A percentile compares a stretch with the other conserved stretches of the same genome.
phyloP scores from a whole-genome alignment of 2,797 vertebrate species.

The Diceros bicornis region DNA sequence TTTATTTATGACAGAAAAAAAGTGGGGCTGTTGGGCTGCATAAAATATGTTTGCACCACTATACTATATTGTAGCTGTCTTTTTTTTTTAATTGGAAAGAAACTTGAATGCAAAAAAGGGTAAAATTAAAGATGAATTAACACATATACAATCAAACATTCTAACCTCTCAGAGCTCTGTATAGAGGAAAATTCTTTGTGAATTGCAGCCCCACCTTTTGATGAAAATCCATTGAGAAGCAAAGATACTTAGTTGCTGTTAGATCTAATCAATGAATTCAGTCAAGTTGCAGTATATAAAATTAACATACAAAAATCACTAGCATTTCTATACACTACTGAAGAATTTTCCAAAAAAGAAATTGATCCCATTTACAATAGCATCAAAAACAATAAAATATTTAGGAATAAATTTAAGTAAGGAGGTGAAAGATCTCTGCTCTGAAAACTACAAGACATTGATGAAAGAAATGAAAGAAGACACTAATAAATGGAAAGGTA shows the following conservation, averaged over 20 bases:
- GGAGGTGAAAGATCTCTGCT: too few species aligned
- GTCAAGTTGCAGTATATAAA: too few species aligned
- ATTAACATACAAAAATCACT: too few species aligned
- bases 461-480: too few species aligned
- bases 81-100: not conserved
- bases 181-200: not conserved
- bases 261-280: too few species aligned
- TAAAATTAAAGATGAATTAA: slow-evolving; percentile 45
- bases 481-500: too few species aligned
- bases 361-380: too few species aligned
- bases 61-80: not conserved
- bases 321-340: too few species aligned
- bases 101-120: not conserved
- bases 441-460: too few species aligned
- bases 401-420: too few species aligned
- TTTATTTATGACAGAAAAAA: slow-evolving; percentile 20
- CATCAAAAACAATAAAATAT: too few species aligned
- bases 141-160: not conserved
- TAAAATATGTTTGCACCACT: not conserved
- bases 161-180: not conserved
- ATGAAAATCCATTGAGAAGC: not conserved
- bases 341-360: too few species aligned
- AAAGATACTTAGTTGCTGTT: not conserved
- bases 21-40: not conserved
- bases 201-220: not conserved